These are phyloP conservation scores for Osmerus mordax DNA, from an alignment of 2,113 vertebrate genomes.

Conservation along the genomic window DNA sequence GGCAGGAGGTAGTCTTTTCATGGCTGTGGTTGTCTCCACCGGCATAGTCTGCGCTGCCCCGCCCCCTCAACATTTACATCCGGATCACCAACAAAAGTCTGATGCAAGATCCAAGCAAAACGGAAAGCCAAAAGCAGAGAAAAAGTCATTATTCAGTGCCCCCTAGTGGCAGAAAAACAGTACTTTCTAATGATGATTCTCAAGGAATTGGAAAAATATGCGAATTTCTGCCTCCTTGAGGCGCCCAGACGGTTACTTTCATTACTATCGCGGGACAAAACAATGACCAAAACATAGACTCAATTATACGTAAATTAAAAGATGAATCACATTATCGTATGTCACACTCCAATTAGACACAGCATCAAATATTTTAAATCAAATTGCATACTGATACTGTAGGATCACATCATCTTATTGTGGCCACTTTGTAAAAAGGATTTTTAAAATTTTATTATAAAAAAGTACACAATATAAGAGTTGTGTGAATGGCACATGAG, in stretches of 20 bases:
- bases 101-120: slow-evolving; percentile 39
- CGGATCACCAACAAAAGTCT: slow-evolving; percentile 40
- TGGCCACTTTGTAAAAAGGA: neutral
- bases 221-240: neutral
- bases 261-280: neutral
- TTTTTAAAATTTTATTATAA: neutral
- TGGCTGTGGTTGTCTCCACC: no score
- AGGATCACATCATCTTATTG: no score
- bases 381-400: no score
- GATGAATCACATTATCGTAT: no score
- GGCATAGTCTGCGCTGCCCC: no score
- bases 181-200: neutral
- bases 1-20: no score
- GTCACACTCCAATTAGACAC: no score
- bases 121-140: neutral
- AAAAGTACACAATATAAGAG: neutral
- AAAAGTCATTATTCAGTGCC: neutral
- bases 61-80: slow-evolving; percentile 19
- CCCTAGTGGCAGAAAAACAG: neutral
- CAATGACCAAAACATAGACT: no score
- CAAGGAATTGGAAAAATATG: neutral
- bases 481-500: neutral
- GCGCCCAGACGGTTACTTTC: neutral
- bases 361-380: no score
- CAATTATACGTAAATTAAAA: no score